Conservation (phyloP, 2,797 vertebrate genomes). For the Thamnophis elegans region DNA sequence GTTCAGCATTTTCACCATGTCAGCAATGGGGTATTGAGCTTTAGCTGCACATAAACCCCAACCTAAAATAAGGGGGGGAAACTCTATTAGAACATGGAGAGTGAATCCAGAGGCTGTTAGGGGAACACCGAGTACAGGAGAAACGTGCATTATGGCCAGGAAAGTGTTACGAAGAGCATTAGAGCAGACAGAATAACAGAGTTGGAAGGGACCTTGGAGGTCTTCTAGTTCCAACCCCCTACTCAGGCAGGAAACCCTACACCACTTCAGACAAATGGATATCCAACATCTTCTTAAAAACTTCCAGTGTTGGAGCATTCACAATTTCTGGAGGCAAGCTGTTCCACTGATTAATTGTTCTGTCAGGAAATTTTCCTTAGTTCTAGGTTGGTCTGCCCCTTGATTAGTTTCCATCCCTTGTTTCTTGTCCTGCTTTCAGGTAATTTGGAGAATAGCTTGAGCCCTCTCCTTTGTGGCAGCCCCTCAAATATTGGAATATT, state of each 20-base stretch:
- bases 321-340: no score
- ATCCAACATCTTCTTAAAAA: no score
- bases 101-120: neutral
- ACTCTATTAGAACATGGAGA: neutral
- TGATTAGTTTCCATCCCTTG: no score
- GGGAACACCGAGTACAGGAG: neutral
- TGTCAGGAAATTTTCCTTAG: neutral
- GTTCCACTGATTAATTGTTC: no score
- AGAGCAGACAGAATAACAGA: neutral
- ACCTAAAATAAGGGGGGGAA: slow-evolving; percentile 52
- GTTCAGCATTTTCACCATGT: slow-evolving; percentile 82
- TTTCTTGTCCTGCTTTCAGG: no score
- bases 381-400: neutral
- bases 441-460: no score
- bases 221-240: neutral
- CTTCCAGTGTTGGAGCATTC: no score
- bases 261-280: no score
- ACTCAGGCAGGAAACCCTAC: no score
- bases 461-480: no score
- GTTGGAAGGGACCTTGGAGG: neutral
- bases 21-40: slow-evolving; percentile 82
- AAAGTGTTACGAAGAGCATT: neutral
- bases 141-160: neutral
- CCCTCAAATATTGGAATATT: no score
- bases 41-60: slow-evolving; percentile 84